Conservation (phyloP, 2,888 invertebrate genomes). For the Dinocampus coccinellae region DNA sequence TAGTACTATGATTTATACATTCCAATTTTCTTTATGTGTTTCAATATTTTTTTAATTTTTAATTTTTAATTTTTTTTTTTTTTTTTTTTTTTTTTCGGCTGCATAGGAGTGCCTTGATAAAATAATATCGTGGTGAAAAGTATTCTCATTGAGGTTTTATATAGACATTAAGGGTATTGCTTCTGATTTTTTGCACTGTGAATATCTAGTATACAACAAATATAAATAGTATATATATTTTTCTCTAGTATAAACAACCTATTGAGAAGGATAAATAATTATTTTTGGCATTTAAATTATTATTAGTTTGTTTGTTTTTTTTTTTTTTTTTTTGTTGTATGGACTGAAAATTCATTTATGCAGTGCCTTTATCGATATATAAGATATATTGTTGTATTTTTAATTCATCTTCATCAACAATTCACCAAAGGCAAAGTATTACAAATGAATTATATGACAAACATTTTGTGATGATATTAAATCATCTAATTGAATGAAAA, state of each 20-base stretch:
- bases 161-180: background rate
- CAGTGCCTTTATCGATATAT: background rate
- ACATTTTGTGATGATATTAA: background rate
- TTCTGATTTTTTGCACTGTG: background rate
- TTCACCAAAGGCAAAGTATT: background rate
- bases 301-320: no score
- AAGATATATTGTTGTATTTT: background rate
- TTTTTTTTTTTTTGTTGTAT: background rate
- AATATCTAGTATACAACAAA: background rate
- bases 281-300: background rate
- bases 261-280: background rate
- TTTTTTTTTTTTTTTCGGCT: background rate
- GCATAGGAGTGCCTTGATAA: background rate
- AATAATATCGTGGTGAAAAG: background rate
- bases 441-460: background rate
- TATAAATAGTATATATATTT: background rate
- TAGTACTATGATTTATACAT: background rate
- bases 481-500: background rate
- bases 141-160: background rate
- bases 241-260: background rate
- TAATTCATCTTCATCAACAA: background rate
- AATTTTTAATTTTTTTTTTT: background rate
- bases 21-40: conserved; percentile 1
- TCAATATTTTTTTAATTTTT: background rate
- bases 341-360: background rate